A percentile compares a stretch with the other conserved stretches of the same genome.
phyloP scores from a whole-genome alignment of 2,888 invertebrate species.

The Aphrophora alni region DNA sequence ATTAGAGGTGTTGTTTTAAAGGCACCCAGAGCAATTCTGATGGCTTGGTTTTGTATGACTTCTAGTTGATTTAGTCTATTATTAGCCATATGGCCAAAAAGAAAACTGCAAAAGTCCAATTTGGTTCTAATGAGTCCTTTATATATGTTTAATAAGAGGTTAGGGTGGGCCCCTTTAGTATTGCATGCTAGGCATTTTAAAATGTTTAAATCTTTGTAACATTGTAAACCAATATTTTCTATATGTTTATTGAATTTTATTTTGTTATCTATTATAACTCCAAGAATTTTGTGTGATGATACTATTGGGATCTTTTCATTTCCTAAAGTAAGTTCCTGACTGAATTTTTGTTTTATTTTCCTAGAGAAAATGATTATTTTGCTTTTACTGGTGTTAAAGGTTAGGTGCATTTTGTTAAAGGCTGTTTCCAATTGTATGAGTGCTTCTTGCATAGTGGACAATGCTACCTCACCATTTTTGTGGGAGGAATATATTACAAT shows the following conservation, averaged over 20 bases:
- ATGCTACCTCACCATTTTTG: background rate
- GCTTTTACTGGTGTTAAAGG: background rate
- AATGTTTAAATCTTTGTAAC: conserved; percentile 12
- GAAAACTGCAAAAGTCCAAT: background rate
- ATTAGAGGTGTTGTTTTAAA: background rate
- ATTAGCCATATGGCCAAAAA: background rate
- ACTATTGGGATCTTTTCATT: background rate
- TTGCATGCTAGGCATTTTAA: background rate
- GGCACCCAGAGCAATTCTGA: background rate
- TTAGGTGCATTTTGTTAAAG: background rate
- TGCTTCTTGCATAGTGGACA: background rate
- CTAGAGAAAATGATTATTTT: background rate
- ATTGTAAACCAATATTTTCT: background rate
- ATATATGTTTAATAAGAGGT: background rate
- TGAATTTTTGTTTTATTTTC: background rate
- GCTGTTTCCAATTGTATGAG: background rate
- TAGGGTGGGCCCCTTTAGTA: background rate
- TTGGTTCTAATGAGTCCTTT: conserved; percentile 9
- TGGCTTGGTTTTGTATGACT: background rate
- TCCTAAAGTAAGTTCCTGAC: background rate
- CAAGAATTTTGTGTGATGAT: background rate
- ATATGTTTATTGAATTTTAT: background rate
- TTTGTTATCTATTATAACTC: background rate
- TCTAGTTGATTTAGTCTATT: background rate
- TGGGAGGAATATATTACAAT: background rate